These are phyloP conservation scores for Salmo trutta DNA, from an alignment of 2,797 vertebrate genomes.

Conservation along the genomic window DNA sequence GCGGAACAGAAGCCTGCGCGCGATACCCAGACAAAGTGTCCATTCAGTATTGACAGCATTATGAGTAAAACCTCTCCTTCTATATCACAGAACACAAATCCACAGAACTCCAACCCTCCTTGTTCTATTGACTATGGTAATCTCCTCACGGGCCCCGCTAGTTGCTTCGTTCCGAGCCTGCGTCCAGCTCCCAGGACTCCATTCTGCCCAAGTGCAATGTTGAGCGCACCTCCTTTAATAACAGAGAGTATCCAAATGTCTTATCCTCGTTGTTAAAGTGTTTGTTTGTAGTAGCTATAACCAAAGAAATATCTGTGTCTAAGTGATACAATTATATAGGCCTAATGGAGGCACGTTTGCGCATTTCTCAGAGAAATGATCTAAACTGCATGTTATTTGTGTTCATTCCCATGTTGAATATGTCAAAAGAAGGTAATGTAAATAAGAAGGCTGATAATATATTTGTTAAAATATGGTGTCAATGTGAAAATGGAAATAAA, in stretches of 20 bases:
- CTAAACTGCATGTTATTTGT: slow-evolving; percentile 65
- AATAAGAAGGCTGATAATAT: slow-evolving; percentile 30
- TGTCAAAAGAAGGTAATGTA: slow-evolving; percentile 32
- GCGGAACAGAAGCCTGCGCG: slow-evolving; percentile 39
- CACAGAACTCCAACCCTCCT: slow-evolving; percentile 23
- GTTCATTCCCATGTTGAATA: slow-evolving; percentile 37
- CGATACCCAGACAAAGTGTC: slow-evolving; percentile 63
- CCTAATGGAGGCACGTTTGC: slow-evolving; percentile 15
- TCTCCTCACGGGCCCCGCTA: slow-evolving; percentile 58
- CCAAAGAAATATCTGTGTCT: slow-evolving; percentile 11
- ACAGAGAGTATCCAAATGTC: slow-evolving; percentile 59
- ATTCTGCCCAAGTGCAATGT: slow-evolving; percentile 49
- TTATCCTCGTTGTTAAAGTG: slow-evolving; percentile 60
- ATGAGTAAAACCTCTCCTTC: slow-evolving; percentile 69
- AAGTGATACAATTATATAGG: not conserved
- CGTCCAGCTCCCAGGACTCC: slow-evolving; percentile 60
- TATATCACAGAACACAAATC: slow-evolving; percentile 4
- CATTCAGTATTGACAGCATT: slow-evolving; percentile 89
- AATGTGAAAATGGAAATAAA: not conserved
- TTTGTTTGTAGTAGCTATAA: slow-evolving; percentile 29
- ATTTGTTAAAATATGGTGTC: slow-evolving; percentile 7
- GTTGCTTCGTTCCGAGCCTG: slow-evolving; percentile 67
- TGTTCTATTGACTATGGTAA: slow-evolving; percentile 38
- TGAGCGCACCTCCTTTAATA: slow-evolving; percentile 52
- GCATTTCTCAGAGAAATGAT: slow-evolving; percentile 68